Conservation (phyloP, 2,888 invertebrate genomes). For the Temnothorax rugatulus region DNA sequence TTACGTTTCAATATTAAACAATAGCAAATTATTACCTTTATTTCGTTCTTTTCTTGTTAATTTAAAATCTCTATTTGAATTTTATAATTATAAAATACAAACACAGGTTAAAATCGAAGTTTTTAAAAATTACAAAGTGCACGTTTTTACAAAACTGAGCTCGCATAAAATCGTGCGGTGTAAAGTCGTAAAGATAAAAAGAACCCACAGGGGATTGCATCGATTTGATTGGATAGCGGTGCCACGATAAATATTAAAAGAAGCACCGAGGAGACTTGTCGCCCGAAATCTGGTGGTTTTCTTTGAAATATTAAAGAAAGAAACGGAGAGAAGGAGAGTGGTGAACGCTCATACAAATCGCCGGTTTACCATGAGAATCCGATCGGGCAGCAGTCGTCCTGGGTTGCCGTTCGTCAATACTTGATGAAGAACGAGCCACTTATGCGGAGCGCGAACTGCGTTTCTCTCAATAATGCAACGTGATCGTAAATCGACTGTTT, state of each 20-base stretch:
- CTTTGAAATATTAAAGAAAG: constrained; percentile 73
- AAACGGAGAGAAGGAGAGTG: constrained; percentile 11
- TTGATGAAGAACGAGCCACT: constrained; percentile 58
- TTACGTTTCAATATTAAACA: neutral
- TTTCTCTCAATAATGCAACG: constrained; percentile 65
- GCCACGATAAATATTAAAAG: constrained; percentile 37
- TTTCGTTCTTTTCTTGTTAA: neutral
- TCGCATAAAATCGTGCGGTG: neutral
- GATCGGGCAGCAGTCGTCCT: constrained; percentile 62
- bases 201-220: neutral
- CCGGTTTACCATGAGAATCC: constrained; percentile 79
- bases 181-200: constrained; percentile 24
- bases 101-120: neutral
- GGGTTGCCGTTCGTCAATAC: constrained; percentile 67
- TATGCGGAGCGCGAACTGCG: constrained; percentile 30
- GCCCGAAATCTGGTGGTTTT: constrained; percentile 42
- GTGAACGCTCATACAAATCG: constrained; percentile 77
- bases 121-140: neutral
- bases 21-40: neutral
- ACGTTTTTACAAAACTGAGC: neutral
- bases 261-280: constrained; percentile 58
- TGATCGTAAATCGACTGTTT: constrained; percentile 35
- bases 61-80: neutral
- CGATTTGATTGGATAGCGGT: constrained; percentile 38
- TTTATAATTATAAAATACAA: neutral